Base-by-base conservation (phyloP, 2,888 invertebrate species). In the Adineta ricciae region DNA sequence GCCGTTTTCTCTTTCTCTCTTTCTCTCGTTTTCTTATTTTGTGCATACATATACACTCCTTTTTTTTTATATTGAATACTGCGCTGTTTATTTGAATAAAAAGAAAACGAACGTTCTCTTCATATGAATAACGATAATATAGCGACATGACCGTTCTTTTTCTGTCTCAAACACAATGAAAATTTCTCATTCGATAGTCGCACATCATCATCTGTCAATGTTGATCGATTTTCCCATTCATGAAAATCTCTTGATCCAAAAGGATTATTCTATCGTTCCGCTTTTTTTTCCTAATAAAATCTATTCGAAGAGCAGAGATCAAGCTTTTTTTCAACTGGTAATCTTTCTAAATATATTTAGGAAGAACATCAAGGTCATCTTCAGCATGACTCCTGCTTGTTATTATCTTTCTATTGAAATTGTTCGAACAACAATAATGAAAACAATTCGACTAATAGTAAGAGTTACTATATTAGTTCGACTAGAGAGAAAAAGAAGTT, bases 41-140 rank as follows among this genome's bases (percentile, higher is more conserved):
- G 64, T 32, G 64, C 64, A 64, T 32, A 64, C 32, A 27, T 56
- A 56, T 27, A 64, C 64, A 64, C 32, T 19, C 19, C 27, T 64
- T 64, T 32, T 64, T n/a, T n/a, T 64, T 64, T 64, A 32, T 64
- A 64, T 64, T 64, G 32, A 56, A 64, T 64, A 32, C 64, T 36
- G 64, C 64, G 36, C 32, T 64, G 64, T 64, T 64, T 64, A 64
- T 64, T 64, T 64, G 64, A 64, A 64, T 64, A 64, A 32, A 64
- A 64, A 64, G n/a, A 64, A 19, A 52, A 52, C 21, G 50, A 50
- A 16, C 19, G 50, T 64, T 19, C 32, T 32, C 27, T 64, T 64
- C 32, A 32, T 19, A 64, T 64, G 19, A 64, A 64, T 64, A 64
- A 32, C 27, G 32, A 64, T 36, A 64, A 32, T 32, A 11, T 64